Percentiles rank a stretch among this genome's conserved stretches.
phyloP scores from a whole-genome alignment of 2,113 vertebrate species.

The Muscicapa adusta region DNA sequence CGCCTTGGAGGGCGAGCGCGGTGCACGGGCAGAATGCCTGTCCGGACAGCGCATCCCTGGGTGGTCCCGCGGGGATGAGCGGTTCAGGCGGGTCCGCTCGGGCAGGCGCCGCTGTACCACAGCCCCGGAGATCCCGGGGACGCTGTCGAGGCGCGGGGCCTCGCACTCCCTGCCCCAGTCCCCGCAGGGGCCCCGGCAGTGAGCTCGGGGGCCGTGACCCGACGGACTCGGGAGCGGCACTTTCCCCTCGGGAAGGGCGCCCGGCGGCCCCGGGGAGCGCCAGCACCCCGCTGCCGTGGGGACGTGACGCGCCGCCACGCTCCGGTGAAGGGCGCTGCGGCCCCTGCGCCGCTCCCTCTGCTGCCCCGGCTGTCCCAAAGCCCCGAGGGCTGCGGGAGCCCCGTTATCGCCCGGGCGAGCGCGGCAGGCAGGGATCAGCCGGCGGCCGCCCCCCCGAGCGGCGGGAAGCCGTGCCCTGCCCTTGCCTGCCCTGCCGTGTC shows the following conservation, averaged over 20 bases:
- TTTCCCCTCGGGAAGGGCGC: not conserved
- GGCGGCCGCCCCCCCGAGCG: not conserved
- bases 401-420: not conserved
- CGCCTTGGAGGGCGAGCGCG: not conserved
- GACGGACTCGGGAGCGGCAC: not conserved
- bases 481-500: not conserved
- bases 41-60: not conserved
- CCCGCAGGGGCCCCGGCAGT: not conserved
- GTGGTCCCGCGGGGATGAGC: no score
- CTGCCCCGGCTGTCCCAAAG: not conserved
- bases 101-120: no score
- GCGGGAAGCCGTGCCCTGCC: not conserved
- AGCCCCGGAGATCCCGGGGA: not conserved
- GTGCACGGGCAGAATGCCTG: accelerated
- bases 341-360: not conserved
- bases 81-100: no score
- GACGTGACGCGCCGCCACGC: not conserved
- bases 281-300: not conserved
- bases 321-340: not conserved
- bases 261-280: not conserved
- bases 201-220: not conserved
- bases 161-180: no score
- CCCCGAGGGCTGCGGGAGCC: not conserved
- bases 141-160: not conserved
- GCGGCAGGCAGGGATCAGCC: not conserved